Conservation (phyloP, 2,888 invertebrate genomes). For the Torymus auratus region DNA sequence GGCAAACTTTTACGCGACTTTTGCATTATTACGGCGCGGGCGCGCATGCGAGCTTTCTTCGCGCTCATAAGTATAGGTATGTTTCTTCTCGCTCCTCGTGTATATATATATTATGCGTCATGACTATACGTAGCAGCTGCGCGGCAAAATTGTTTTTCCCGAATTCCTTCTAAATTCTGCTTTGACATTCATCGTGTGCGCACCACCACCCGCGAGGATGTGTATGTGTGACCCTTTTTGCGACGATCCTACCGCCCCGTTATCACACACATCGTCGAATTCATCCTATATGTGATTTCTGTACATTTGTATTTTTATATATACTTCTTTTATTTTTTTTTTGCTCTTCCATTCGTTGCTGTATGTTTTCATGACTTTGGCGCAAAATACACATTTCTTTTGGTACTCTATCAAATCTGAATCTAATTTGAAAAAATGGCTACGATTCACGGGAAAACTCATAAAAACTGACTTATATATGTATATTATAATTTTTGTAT, state of each 20-base stretch:
- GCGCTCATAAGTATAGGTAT: neutral
- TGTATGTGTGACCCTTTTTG: neutral
- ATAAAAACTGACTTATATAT: neutral
- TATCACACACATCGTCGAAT: too few relatives aligned
- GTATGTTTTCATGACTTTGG: too few relatives aligned
- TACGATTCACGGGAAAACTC: slow-evolving; percentile 1
- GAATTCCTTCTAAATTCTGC: neutral
- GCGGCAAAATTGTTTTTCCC: neutral
- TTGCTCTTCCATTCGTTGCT: too few relatives aligned
- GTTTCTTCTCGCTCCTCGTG: neutral
- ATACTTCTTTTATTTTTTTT: too few relatives aligned
- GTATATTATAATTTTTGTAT: neutral
- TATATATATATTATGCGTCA: neutral
- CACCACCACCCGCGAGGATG: neutral
- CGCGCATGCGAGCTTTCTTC: neutral
- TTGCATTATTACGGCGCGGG: slow-evolving; percentile 28
- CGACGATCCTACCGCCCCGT: too few relatives aligned
- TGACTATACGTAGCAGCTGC: neutral
- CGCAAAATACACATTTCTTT: too few relatives aligned
- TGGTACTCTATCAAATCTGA: too few relatives aligned
- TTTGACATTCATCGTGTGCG: slow-evolving; percentile 12
- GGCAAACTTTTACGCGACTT: slow-evolving; percentile 21
- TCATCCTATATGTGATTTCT: too few relatives aligned
- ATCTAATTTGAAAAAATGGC: slow-evolving; percentile 1
- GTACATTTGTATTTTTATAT: too few relatives aligned